phyloP scores from a whole-genome alignment of 2,113 vertebrate genomes.

The Leptosomus discolor region DNA sequence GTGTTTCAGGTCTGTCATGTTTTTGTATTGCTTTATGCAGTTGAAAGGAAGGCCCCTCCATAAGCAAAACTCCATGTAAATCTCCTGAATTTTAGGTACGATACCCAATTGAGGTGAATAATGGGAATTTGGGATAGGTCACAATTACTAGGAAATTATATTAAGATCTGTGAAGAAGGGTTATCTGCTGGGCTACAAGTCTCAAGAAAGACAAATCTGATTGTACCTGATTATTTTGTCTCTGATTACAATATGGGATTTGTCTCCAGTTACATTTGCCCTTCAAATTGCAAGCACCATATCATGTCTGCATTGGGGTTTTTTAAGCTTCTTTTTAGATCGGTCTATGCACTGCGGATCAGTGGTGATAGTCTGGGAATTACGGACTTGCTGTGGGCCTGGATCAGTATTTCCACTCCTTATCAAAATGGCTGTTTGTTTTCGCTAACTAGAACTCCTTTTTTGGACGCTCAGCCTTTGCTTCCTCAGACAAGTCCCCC shows the following conservation, averaged over 20 bases:
- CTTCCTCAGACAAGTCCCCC: neutral
- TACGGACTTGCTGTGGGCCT: neutral
- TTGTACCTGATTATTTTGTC: neutral
- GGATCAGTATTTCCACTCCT: neutral
- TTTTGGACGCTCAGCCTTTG: neutral
- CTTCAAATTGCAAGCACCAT: neutral
- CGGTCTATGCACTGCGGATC: neutral
- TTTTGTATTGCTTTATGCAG: neutral
- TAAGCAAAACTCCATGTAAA: neutral
- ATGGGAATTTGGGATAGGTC: neutral
- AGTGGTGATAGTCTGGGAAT: neutral
- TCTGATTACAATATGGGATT: neutral
- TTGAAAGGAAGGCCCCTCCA: neutral
- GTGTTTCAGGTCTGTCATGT: neutral
- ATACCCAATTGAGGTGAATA: neutral
- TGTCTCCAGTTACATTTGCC: neutral
- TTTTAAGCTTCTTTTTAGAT: neutral
- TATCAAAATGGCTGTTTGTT: neutral
- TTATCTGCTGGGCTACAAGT: neutral
- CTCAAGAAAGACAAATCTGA: neutral
- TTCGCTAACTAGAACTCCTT: neutral
- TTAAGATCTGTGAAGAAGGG: neutral
- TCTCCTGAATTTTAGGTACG: neutral
- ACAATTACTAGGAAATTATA: neutral
- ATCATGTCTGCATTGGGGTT: neutral